phyloP scores from a whole-genome alignment of 2,797 vertebrate genomes.

The Nasua narica region DNA sequence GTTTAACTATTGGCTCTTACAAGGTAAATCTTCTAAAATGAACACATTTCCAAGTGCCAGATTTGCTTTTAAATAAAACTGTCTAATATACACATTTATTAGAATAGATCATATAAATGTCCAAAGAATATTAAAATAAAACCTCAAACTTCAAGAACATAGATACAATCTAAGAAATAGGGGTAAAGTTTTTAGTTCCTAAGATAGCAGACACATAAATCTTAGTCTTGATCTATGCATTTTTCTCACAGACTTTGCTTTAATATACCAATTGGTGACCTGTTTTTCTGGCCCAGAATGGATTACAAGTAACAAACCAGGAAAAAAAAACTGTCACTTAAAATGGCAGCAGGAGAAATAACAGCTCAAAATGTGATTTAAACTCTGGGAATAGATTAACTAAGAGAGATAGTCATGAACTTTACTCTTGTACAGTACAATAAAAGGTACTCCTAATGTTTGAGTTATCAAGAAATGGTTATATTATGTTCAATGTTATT shows the following conservation, averaged over 20 bases:
- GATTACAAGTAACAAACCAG: background rate
- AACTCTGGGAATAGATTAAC: background rate
- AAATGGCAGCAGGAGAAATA: background rate
- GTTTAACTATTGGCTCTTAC: slow-evolving; percentile 66
- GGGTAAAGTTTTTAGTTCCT: background rate
- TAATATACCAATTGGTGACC: background rate
- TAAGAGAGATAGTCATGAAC: background rate
- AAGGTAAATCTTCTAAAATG: slow-evolving; percentile 40
- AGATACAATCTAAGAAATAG: background rate
- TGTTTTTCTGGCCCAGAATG: background rate
- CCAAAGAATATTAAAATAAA: slow-evolving; percentile 20
- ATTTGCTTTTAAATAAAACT: background rate
- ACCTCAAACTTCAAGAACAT: background rate
- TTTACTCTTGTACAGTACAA: background rate
- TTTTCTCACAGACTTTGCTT: slow-evolving; percentile 17
- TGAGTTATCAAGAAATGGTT: background rate
- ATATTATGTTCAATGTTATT: background rate
- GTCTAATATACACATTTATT: background rate
- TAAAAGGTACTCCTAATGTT: background rate
- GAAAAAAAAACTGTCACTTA: background rate
- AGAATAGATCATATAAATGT: background rate
- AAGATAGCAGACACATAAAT: background rate
- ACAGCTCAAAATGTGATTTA: background rate
- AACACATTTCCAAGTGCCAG: background rate
- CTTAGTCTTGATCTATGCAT: background rate